Evolutionary conservation across 2,888 invertebrate genomes (phyloP), one percentile per base, ranked within the genome.

Genomic region (Pachydiplax longipennis): DNA sequence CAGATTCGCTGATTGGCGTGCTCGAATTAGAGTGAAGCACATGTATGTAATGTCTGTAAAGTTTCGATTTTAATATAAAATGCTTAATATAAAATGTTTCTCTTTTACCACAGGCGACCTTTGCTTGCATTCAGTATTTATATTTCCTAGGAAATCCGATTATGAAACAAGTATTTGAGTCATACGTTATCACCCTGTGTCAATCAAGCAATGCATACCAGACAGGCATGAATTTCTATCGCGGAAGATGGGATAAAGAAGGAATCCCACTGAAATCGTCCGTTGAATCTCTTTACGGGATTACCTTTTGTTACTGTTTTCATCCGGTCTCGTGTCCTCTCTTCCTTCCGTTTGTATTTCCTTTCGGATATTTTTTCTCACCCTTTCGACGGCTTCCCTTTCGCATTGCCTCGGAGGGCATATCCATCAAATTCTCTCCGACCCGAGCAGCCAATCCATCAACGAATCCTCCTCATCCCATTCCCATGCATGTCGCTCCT

Each of bases 381-480:
- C 48, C 82, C 44, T 31, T 12, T 31, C 82, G 81, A 81, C 25
- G 82, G 82, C 44, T 35, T 48, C 31, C 82, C 80, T 80, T 44
- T 35, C 35, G 58, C 83, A 82, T 48, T 48, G 83, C 83, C 73
- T 35, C 31, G 12, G 61, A 87, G 61, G 37, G 61, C 61, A 58
- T 65, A 87, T 87, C 87, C 87, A 87, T 87, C 87, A 87, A 61
- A 87, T 87, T 65, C 87, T 37, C 22, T 65, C 65, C 37, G 87
- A n/a, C 18, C 87, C 87, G 58, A 22, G 13, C 58, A 65, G 37
- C 87, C 87, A 87, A 87, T 87, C 87, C 87, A 87, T 87, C 87
- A 87, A 58, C 18, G 61, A 22, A 73, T 37, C 61, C 61, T 37
- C 61, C 22, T 15, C 22, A 37, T 12, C 61, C 37, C 61, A 65